Evolutionary conservation across 1,140 invertebrate species (phyloP).

Genomic region (Achroia grisella): DNA sequence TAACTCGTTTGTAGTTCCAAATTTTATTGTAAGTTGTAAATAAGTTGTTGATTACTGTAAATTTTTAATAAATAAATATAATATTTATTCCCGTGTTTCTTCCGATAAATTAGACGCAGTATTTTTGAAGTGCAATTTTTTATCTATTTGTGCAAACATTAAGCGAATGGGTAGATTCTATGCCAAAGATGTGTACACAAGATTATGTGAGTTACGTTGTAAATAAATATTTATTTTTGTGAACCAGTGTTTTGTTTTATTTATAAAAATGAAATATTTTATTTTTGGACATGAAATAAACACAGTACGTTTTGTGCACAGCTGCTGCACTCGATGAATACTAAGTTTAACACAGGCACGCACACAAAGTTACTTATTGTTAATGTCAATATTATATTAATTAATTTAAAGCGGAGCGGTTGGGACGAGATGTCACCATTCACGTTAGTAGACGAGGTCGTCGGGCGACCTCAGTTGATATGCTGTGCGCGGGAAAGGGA

Average conservation of each 20-base stretch:
- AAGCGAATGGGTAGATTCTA: slow-evolving; percentile 50
- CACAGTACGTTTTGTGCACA: too few species aligned
- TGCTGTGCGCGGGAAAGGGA: too few species aligned
- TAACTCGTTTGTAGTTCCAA: slow-evolving; percentile 39
- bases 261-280: too few species aligned
- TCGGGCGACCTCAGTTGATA: too few species aligned
- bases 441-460: too few species aligned
- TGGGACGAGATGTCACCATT: too few species aligned
- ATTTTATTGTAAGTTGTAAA: slow-evolving; percentile 61
- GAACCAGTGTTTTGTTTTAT: slow-evolving; percentile 20
- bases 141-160: slow-evolving; percentile 28
- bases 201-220: slow-evolving; percentile 49
- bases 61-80: slow-evolving; percentile 17
- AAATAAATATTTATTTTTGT: slow-evolving; percentile 59
- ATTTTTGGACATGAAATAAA: too few species aligned
- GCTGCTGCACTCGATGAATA: too few species aligned
- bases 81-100: slow-evolving; percentile 23
- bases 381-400: too few species aligned
- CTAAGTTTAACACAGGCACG: too few species aligned
- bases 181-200: slow-evolving; percentile 62
- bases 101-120: slow-evolving; percentile 33
- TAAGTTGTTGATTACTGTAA: slow-evolving; percentile 46
- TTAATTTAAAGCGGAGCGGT: too few species aligned
- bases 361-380: too few species aligned
- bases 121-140: slow-evolving; percentile 65